Base-by-base conservation (phyloP, 2,888 invertebrate species). In the Flabesymbios commensalis region DNA sequence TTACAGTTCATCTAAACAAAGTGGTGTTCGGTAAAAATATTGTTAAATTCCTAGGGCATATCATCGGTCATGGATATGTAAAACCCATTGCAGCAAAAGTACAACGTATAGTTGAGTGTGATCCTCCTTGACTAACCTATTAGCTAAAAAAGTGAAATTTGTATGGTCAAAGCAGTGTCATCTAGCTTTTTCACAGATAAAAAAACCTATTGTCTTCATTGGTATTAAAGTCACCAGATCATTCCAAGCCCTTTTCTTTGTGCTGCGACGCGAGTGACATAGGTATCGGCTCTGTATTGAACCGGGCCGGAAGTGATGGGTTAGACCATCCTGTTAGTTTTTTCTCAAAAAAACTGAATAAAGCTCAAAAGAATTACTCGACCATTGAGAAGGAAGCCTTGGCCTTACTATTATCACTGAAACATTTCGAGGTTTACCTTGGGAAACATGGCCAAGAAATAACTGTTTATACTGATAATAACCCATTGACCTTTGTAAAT, bases 331-430 rank as follows among this genome's bases (percentile, higher is more conserved):
- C 55, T 10, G 29, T 54, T 42, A 3, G 55, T 54, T 54, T 24
- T 19, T 54, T 54, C 41, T 54, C 55, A 5, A 54, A 54, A 29
- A 54, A 45, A 22, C n/a, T n/a, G n/a, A n/a, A n/a, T n/a, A n/a
- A n/a, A n/a, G n/a, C n/a, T n/a, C n/a, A n/a, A n/a, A 45, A 29
- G 19, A 49, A 39, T 57, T 57, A 57, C 29, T 59, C 60, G 5
- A 59, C 60, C 17, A 59, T 59, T 29, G 60, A 59, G 32, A 59
- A 59, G 22, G 60, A 59, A 33, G 19, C 33, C 33, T 57, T 59
- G 59, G 33, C 45, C 14, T 24, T 59, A 33, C 17, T 59, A 7
- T 24, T 59, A 7, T 26, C 57, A 43, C 19, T 59, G 32, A 57
- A 59, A 33, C 60, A 59, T 32, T 59, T 57, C 31, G 56, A 59